A percentile compares a stretch with the other conserved stretches of the same genome.
Evolutionary conservation across 2,888 invertebrate genomes (phyloP).

Genomic region (Phrixothrix hirtus): DNA sequence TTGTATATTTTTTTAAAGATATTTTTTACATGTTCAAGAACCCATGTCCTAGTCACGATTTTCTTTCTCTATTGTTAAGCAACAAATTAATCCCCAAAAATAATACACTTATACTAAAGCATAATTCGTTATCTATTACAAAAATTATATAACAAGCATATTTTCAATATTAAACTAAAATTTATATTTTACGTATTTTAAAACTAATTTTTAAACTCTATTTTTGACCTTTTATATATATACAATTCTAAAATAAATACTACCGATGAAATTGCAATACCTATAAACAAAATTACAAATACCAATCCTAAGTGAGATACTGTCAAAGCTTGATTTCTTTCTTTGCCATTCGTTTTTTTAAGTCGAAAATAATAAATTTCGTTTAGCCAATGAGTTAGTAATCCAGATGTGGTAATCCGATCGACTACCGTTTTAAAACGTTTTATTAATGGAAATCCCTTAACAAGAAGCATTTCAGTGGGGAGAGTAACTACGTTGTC

Average conservation of each 20-base stretch:
- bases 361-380: background rate
- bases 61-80: too few species aligned
- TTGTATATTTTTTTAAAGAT: too few species aligned
- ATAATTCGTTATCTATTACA: too few species aligned
- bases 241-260: background rate
- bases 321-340: background rate
- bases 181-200: too few species aligned
- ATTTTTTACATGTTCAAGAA: too few species aligned
- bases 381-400: background rate
- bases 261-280: background rate
- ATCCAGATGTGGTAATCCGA: constrained; percentile 29
- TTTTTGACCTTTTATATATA: background rate
- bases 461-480: constrained; percentile 46
- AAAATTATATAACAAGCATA: too few species aligned
- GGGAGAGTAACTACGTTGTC: constrained; percentile 44
- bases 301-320: background rate
- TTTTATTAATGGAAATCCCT: constrained; percentile 46
- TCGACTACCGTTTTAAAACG: constrained; percentile 40
- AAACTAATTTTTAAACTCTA: too few species aligned
- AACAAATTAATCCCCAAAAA: too few species aligned
- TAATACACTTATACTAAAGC: too few species aligned
- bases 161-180: too few species aligned
- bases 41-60: too few species aligned
- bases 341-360: background rate
- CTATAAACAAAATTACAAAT: background rate